A percentile compares a stretch with the other conserved stretches of the same genome.
Evolutionary conservation across 2,113 vertebrate genomes (phyloP).

Genomic region (Charadrius vociferus): DNA sequence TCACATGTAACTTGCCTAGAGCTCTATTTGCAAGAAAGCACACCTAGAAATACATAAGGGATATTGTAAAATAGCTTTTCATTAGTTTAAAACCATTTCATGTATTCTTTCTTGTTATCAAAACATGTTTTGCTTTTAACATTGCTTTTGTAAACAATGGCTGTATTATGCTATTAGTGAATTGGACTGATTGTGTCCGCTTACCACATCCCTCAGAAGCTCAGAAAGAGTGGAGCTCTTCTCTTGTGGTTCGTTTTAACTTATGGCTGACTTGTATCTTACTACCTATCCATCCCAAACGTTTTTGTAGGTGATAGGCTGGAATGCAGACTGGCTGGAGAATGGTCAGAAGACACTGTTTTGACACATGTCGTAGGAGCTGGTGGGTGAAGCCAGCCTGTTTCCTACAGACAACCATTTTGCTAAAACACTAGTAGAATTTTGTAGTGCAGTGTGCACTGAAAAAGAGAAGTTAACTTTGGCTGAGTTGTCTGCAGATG

Average conservation of each 20-base stretch:
- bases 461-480: background rate
- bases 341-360: background rate
- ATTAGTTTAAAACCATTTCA: background rate
- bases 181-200: conserved; percentile 9
- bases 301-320: background rate
- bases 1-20: background rate
- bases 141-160: background rate
- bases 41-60: background rate
- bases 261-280: background rate
- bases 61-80: background rate
- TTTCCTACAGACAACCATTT: background rate
- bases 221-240: background rate
- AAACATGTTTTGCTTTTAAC: conserved; percentile 35
- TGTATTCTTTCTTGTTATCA: background rate
- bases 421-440: background rate
- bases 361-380: rapidly evolving
- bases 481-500: background rate
- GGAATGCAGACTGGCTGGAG: background rate
- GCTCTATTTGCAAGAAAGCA: background rate
- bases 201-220: conserved; percentile 2
- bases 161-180: background rate
- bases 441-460: background rate
- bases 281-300: background rate
- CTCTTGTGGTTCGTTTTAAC: background rate
- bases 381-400: background rate